Conservation (phyloP, 2,888 invertebrate genomes). For the Rhogogaster chlorosoma region DNA sequence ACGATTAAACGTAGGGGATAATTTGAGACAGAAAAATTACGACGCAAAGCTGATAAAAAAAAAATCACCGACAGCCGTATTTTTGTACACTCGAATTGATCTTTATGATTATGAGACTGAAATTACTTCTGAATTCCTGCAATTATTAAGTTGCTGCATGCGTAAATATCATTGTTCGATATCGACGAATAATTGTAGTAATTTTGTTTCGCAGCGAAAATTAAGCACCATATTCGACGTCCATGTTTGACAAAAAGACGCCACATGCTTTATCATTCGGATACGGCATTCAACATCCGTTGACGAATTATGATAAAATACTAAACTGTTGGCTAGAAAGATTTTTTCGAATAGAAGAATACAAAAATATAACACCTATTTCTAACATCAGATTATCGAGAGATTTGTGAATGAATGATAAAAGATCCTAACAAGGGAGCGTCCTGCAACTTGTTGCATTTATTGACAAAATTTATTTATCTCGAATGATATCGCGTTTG, state of each 20-base stretch:
- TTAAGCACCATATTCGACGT: neutral
- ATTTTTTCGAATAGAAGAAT: neutral
- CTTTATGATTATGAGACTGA: neutral
- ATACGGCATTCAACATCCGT: neutral
- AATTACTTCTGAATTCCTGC: neutral
- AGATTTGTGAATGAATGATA: neutral
- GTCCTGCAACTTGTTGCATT: slow-evolving; percentile 41
- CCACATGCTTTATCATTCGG: neutral
- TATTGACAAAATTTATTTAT: neutral
- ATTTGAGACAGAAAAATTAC: neutral
- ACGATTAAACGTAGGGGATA: neutral
- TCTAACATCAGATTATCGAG: neutral
- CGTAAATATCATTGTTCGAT: neutral
- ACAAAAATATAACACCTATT: neutral
- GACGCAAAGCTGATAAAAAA: neutral
- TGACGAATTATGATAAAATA: neutral
- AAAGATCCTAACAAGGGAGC: neutral
- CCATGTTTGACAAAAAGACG: slow-evolving; percentile 34
- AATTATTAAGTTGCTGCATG: neutral
- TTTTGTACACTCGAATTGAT: neutral
- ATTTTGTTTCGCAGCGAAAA: neutral
- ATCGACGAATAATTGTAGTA: neutral
- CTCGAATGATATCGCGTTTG: neutral
- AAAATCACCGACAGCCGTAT: neutral
- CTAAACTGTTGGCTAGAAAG: neutral